phyloP scores from a whole-genome alignment of 1,140 invertebrate genomes.

The Ostrea edulis region DNA sequence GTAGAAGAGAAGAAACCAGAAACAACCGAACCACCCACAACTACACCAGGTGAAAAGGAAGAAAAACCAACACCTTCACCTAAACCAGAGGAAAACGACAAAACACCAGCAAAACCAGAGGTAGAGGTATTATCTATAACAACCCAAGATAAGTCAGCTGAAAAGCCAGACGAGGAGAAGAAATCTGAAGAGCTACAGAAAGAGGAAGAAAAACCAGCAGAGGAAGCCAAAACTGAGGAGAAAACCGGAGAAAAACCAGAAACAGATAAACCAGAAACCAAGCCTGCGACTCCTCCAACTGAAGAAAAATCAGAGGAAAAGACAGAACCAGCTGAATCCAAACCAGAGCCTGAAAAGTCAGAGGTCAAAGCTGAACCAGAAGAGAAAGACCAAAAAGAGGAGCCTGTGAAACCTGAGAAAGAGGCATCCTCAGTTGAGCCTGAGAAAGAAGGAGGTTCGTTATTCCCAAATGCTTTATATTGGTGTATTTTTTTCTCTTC shows the following conservation, averaged over 20 bases:
- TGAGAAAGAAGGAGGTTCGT: constrained; percentile 19
- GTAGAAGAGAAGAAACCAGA: constrained; percentile 41
- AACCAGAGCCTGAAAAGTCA: constrained; percentile 51
- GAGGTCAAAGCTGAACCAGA: constrained; percentile 38
- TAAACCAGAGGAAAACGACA: not conserved
- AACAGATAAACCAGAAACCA: not conserved
- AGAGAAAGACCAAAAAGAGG: constrained; percentile 32
- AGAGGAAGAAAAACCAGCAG: constrained; percentile 41
- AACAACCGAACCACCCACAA: not conserved
- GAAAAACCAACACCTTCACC: constrained; percentile 43
- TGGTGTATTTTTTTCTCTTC: constrained; percentile 9
- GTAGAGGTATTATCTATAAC: not conserved
- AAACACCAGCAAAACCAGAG: constrained; percentile 34
- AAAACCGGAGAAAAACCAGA: not conserved
- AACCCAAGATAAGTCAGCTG: constrained; percentile 15
- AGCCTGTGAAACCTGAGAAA: constrained; percentile 20
- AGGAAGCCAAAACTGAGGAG: constrained; percentile 49
- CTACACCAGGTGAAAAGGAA: constrained; percentile 35
- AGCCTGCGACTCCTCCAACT: not conserved
- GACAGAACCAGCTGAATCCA: constrained; percentile 1
- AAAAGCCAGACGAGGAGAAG: constrained; percentile 40
- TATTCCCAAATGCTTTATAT: not conserved
- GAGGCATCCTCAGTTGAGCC: not conserved
- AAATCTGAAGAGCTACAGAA: constrained; percentile 5
- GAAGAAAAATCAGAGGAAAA: constrained; percentile 42